Evolutionary conservation across 1,140 invertebrate genomes (phyloP).

Genomic region (Dendrolimus punctatus): DNA sequence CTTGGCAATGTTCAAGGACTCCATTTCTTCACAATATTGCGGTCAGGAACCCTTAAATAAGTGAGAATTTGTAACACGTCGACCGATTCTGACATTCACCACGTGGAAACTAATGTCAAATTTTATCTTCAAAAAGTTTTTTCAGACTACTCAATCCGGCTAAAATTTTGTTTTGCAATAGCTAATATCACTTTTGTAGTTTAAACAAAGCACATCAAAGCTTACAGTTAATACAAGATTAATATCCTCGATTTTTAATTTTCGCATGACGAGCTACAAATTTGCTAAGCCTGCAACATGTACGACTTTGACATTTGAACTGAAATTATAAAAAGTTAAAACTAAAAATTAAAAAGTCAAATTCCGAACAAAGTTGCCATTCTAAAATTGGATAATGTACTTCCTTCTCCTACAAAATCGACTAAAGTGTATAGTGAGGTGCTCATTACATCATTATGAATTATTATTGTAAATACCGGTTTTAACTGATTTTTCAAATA

Average conservation of each 20-base stretch:
- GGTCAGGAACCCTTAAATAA: constrained; percentile 27
- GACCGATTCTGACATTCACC: constrained; percentile 53
- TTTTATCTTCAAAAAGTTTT: constrained; percentile 21
- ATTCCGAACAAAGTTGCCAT: too few relatives aligned
- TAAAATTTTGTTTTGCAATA: constrained; percentile 10
- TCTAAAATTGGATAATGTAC: too few relatives aligned
- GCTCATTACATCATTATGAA: too few relatives aligned
- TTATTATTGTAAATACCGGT: too few relatives aligned
- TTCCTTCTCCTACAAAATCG: too few relatives aligned
- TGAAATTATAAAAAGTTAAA: too few relatives aligned
- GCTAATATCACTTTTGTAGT: constrained; percentile 27
- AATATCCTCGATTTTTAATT: constrained; percentile 14
- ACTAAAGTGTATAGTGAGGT: too few relatives aligned
- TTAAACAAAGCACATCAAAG: constrained; percentile 15
- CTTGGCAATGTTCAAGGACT: constrained; percentile 58
- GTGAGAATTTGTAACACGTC: constrained; percentile 52
- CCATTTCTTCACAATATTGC: constrained; percentile 38
- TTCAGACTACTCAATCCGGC: constrained; percentile 13
- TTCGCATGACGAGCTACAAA: constrained; percentile 18
- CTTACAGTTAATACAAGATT: constrained; percentile 13
- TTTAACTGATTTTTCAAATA: too few relatives aligned
- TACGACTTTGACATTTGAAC: too few relatives aligned
- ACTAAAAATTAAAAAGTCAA: too few relatives aligned
- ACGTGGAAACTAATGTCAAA: constrained; percentile 66
- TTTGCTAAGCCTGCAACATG: neutral